These are phyloP conservation scores for Gymnoscopelus braueri DNA, from an alignment of 2,797 vertebrate species.

Conservation along the genomic window DNA sequence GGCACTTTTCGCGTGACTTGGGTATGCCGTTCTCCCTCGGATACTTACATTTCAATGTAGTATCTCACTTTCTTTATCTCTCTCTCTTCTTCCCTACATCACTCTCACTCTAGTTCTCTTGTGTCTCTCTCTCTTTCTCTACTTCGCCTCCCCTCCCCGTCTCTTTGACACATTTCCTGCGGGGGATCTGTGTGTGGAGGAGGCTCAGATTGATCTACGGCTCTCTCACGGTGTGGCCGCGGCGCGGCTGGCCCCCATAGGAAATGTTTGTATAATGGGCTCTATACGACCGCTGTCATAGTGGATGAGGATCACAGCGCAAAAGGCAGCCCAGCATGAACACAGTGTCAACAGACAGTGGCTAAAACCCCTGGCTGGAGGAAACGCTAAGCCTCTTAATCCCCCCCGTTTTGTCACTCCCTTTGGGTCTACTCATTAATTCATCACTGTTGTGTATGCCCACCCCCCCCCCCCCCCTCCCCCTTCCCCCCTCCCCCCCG, in stretches of 20 bases:
- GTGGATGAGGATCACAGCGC: conserved; percentile 63
- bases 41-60: conserved; percentile 13
- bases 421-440: conserved; percentile 58
- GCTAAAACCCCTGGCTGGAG: conserved; percentile 47
- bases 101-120: not conserved
- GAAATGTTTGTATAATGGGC: conserved; percentile 71
- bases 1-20: not conserved
- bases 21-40: not conserved
- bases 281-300: conserved; percentile 70
- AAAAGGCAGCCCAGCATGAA: conserved; percentile 39
- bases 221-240: no score
- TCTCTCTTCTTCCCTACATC: not conserved
- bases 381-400: conserved; percentile 64
- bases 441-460: conserved; percentile 42
- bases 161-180: conserved; percentile 49
- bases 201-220: conserved; percentile 61
- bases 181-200: conserved; percentile 36
- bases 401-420: conserved; percentile 57
- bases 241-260: no score
- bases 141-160: not conserved
- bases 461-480: conserved; percentile 30
- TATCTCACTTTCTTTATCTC: conserved; percentile 20
- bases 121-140: not conserved
- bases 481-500: conserved; percentile 13
- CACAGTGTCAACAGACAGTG: conserved; percentile 48